Percentiles rank a stretch among this genome's conserved stretches.
Evolutionary conservation across 2,113 vertebrate genomes (phyloP).

Genomic region (Trochalopteron elliotii): DNA sequence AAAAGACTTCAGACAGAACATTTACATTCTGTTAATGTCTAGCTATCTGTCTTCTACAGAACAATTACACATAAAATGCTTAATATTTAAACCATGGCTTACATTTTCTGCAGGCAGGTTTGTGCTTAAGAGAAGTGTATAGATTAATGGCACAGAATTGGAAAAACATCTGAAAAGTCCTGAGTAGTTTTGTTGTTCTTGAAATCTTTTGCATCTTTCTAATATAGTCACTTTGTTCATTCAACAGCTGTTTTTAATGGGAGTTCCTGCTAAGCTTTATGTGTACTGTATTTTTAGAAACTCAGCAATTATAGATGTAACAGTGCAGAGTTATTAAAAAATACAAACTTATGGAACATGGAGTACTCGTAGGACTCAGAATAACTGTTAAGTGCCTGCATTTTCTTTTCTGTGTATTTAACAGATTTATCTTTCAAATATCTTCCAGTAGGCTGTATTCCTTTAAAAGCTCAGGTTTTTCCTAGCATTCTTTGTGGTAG

Average conservation of each 20-base stretch:
- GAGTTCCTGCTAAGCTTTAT: not conserved
- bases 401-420: not conserved
- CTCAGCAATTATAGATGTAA: not conserved
- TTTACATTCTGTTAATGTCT: not conserved
- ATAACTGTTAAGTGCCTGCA: not conserved
- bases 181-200: not conserved
- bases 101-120: not conserved
- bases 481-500: not conserved
- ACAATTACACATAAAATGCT: not conserved
- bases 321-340: not conserved
- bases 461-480: not conserved
- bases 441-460: not conserved
- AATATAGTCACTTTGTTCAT: not conserved
- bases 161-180: not conserved
- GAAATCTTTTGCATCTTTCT: not conserved
- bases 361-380: not conserved
- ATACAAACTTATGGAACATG: not conserved
- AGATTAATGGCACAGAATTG: not conserved
- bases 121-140: not conserved
- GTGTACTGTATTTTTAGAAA: not conserved
- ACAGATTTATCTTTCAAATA: not conserved
- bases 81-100: not conserved
- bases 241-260: not conserved
- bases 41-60: not conserved
- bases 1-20: not conserved